phyloP scores from a whole-genome alignment of 2,797 vertebrate genomes.

The Crenuchus spilurus region DNA sequence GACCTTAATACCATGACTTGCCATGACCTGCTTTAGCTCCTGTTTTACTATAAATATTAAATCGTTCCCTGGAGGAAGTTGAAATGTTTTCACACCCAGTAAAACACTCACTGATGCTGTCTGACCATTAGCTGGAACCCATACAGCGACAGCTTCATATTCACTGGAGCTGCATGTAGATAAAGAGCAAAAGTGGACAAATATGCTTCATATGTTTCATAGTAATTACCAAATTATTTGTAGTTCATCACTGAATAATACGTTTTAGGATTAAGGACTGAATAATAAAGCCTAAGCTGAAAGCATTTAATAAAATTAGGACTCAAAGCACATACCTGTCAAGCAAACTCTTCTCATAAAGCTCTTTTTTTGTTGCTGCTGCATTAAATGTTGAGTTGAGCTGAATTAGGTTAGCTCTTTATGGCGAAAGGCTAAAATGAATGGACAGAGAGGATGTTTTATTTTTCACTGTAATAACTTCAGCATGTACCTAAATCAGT shows the following conservation, averaged over 20 bases:
- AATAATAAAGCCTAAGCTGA: not conserved
- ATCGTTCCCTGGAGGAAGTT: not conserved
- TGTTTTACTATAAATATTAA: not conserved
- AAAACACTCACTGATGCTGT: not conserved
- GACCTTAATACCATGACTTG: too few relatives aligned
- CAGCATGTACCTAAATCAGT: constrained; percentile 95
- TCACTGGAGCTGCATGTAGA: too few relatives aligned
- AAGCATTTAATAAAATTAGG: constrained; percentile 59
- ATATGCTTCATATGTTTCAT: not conserved
- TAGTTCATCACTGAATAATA: not conserved
- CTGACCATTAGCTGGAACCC: too few relatives aligned
- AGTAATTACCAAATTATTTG: not conserved
- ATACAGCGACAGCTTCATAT: too few relatives aligned
- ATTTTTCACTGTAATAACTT: constrained; percentile 86
- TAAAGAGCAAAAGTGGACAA: too few relatives aligned
- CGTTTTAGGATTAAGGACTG: not conserved
- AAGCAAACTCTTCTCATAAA: constrained; percentile 84
- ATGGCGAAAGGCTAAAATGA: constrained; percentile 83
- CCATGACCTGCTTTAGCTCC: too few relatives aligned
- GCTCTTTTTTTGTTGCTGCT: constrained; percentile 85
- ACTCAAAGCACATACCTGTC: constrained; percentile 85
- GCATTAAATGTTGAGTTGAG: constrained; percentile 90
- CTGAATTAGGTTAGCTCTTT: constrained; percentile 89
- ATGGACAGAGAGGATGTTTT: constrained; percentile 80
- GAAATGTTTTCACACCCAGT: not conserved